phyloP scores from a whole-genome alignment of 1,140 invertebrate species.

The Lysiphlebus fabarum region DNA sequence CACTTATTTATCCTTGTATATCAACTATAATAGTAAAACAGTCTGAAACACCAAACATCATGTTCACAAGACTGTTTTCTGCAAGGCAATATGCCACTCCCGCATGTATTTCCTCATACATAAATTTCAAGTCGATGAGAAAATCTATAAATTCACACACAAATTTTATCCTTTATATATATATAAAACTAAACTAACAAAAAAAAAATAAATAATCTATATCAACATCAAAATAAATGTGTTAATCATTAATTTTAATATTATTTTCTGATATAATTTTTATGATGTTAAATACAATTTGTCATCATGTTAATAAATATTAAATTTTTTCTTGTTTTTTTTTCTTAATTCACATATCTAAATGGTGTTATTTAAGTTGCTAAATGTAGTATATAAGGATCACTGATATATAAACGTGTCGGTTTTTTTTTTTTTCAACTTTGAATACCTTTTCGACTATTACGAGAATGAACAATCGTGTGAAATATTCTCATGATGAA shows the following conservation, averaged over 20 bases:
- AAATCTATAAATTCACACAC: no score
- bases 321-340: slow-evolving; percentile 19
- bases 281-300: no score
- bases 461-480: slow-evolving; percentile 53
- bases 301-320: no score
- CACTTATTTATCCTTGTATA: slow-evolving; percentile 41
- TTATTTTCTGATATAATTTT: no score
- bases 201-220: no score
- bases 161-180: background rate
- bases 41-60: slow-evolving; percentile 19
- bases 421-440: slow-evolving; percentile 24
- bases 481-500: slow-evolving; percentile 44
- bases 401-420: no score
- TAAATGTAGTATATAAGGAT: slow-evolving; percentile 33
- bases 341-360: background rate
- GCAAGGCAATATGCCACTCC: slow-evolving; percentile 6
- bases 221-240: no score
- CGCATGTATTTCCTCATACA: slow-evolving; percentile 38
- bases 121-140: slow-evolving; percentile 34
- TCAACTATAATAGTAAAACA: background rate
- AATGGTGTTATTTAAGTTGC: slow-evolving; percentile 43
- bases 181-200: slow-evolving; percentile 1
- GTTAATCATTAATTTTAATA: no score
- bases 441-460: slow-evolving; percentile 45
- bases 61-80: slow-evolving; percentile 25